phyloP scores from a whole-genome alignment of 2,888 invertebrate genomes.

The Strigamia transsilvanica region DNA sequence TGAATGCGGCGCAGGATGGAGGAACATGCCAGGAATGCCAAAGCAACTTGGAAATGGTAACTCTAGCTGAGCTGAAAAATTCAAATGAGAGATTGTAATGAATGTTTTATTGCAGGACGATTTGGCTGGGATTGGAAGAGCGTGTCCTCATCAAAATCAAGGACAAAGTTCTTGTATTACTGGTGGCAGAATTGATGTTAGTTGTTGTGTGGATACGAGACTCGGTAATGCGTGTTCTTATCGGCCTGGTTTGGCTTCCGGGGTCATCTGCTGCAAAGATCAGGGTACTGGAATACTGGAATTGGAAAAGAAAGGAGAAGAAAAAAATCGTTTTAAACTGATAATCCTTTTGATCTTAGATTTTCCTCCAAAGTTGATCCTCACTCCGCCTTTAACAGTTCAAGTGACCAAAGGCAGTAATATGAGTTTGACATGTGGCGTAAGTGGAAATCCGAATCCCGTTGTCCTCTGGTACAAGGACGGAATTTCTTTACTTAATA shows the following conservation, averaged over 20 bases:
- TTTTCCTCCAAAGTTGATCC: not conserved
- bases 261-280: constrained; percentile 5
- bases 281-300: not conserved
- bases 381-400: constrained; percentile 9
- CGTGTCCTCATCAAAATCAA: not conserved
- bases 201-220: constrained; percentile 6
- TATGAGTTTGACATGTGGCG: constrained; percentile 13
- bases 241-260: constrained; percentile 20
- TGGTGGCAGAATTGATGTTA: constrained; percentile 12
- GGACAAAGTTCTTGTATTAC: not conserved
- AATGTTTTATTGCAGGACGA: constrained; percentile 5
- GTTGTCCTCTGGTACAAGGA: constrained; percentile 16
- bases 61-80: no score
- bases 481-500: not conserved
- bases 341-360: not conserved
- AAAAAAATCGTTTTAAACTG: not conserved
- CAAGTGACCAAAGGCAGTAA: constrained; percentile 30
- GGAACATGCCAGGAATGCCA: not conserved
- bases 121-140: constrained; percentile 10
- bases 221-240: constrained; percentile 2
- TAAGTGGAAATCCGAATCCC: constrained; percentile 25
- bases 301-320: not conserved
- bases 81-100: not conserved
- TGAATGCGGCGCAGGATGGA: not conserved
- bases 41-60: constrained; percentile 2